phyloP scores from a whole-genome alignment of 2,888 invertebrate species.

The Scaptomyza caliginosa region DNA sequence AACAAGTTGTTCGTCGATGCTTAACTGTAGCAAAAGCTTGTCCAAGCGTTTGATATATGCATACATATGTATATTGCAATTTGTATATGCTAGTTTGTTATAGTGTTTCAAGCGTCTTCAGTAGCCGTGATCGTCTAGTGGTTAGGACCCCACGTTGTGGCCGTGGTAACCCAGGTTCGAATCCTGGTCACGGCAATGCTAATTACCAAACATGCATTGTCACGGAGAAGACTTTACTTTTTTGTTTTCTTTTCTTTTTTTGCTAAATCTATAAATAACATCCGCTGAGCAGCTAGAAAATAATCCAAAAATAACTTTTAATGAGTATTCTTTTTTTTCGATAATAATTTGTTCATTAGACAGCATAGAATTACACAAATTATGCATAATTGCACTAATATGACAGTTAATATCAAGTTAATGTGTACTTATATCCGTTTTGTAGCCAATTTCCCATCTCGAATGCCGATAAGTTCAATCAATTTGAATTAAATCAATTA shows the following conservation, averaged over 20 bases:
- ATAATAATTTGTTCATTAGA: no score
- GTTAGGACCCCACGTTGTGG: slow-evolving; percentile 82
- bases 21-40: slow-evolving; percentile 17
- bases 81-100: slow-evolving; percentile 25
- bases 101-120: slow-evolving; percentile 50
- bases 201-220: slow-evolving; percentile 65
- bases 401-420: not conserved
- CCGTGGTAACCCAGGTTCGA: slow-evolving; percentile 82
- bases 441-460: slow-evolving; percentile 23
- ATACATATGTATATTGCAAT: not conserved
- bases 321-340: no score
- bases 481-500: slow-evolving; percentile 53
- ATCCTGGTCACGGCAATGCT: slow-evolving; percentile 82
- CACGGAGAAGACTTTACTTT: slow-evolving; percentile 48
- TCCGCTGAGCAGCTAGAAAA: not conserved
- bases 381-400: slow-evolving; percentile 13
- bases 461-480: slow-evolving; percentile 43
- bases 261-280: slow-evolving; percentile 11
- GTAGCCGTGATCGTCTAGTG: slow-evolving; percentile 82
- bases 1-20: slow-evolving; percentile 41
- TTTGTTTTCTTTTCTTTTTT: not conserved
- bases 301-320: slow-evolving; percentile 8
- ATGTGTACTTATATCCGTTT: slow-evolving; percentile 17
- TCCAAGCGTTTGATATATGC: slow-evolving; percentile 17
- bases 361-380: not conserved